phyloP scores from a whole-genome alignment of 2,797 vertebrate species.

The Anguilla anguilla region DNA sequence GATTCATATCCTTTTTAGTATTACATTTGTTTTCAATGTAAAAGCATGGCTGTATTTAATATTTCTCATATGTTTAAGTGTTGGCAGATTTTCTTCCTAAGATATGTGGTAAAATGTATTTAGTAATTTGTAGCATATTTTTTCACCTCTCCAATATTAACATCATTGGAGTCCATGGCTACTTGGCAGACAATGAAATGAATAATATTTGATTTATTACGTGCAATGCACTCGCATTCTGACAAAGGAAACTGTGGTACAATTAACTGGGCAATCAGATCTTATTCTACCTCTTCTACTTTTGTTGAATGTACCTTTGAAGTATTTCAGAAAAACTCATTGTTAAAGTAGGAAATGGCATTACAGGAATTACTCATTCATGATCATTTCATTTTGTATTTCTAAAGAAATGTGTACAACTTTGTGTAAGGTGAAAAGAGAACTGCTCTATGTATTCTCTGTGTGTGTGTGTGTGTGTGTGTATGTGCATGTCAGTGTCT shows the following conservation, averaged over 20 bases:
- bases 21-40: no score
- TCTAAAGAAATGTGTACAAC: no score
- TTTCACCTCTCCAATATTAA: background rate
- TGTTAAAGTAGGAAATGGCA: background rate
- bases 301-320: background rate
- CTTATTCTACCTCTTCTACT: background rate
- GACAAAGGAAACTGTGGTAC: background rate
- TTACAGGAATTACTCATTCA: background rate
- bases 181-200: background rate
- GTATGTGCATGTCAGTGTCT: no score
- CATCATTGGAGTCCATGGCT: background rate
- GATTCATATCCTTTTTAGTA: background rate
- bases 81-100: background rate
- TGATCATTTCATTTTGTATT: background rate
- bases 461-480: no score
- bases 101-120: background rate
- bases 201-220: background rate
- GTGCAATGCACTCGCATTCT: background rate
- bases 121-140: background rate
- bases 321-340: background rate
- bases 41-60: conserved; percentile 22
- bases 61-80: conserved; percentile 12
- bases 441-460: no score
- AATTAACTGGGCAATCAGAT: background rate
- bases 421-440: no score